Base-by-base conservation (phyloP, 2,888 invertebrate genomes). In the Idaea biselata region DNA sequence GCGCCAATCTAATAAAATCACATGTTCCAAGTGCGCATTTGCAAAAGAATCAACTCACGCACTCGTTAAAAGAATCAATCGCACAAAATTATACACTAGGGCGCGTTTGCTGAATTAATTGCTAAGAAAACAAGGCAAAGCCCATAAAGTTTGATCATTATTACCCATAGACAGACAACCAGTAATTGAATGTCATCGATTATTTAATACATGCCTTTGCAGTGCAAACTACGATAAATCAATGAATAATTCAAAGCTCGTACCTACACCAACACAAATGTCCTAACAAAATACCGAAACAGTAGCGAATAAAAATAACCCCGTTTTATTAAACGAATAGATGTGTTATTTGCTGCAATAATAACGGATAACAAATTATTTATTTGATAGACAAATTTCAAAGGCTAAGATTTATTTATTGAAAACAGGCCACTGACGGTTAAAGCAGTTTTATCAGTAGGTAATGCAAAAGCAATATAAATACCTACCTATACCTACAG, bases 161-260 rank as follows among this genome's bases (percentile, higher is more conserved):
- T 64, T 60, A 63, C 44, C 60, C 55, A 63, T 62, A 62, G 63
- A 64, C 65, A 64, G 60, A 64, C 65, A 64, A 58, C 56, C 11
- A 7, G 44, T 55, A 60, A 65, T 73, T 59, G 57, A 68, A 71
- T 73, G 67, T 71, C 72, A 73, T 70, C 69, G 66, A 78, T 75
- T 73, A 73, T 72, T 72, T 63, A 72, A 71, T 66, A 63, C 63
- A 68, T 68, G 67, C 60, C 66, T 75, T 70, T 54, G 58, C n/a
- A 61, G 55, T 58, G 44, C 44, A 7, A 31, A 55, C 56, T 67
- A 69, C 70, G 73, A 71, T 71, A 74, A 67, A 60, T 63, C 65
- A 66, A 73, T 74, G 69, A 75, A 75, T 76, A 73, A 76, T 77
- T 75, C 71, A 74, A 66, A 67, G 69, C 67, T 67, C 63, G 61